Base-by-base conservation (phyloP, 2,113 vertebrate species). In the Mobula birostris region DNA sequence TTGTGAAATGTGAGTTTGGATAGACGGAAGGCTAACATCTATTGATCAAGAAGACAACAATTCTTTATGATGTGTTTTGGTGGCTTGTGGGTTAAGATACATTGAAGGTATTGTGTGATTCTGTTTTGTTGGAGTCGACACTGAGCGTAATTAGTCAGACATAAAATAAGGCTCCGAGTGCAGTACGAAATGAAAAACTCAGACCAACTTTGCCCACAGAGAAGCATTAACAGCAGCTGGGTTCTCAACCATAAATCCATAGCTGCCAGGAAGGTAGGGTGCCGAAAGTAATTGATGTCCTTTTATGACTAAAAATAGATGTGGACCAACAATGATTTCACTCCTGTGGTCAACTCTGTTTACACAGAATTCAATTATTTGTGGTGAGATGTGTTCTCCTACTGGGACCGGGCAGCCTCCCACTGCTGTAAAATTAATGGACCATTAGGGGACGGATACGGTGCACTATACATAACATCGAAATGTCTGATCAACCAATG, bases 301-400 rank as follows among this genome's bases (percentile, higher is more conserved):
- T 70, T 70, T 91, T 21, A 68, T 15, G 32, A 8, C 19, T 36
- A 72, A 92, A 88, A 92, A 40, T 70, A 40, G 66, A 72, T 5
- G 63, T 70, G 19, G 21, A 7, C 32, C 66, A 36, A 40, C 29
- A 92, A n/a, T 72, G 32, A 92, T 92, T 92, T 92, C 66, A 70
- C 88, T 92, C 32, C 87, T 68, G n/a, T 36, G 63, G 63, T 63
- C n/a, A 19, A 70, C 29, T 68, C n/a, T 92, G 61, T 72, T 92
- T 72, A 72, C 88, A 92, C 66, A 92, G n/a, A 92, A 92, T 92
- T 72, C 68, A 21, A 72, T 92, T 92, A 92, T 72, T 92, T 40
- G 66, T 92, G 32, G 14, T 72, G 66, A 48, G 36, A 70, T 68
- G 68, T 7, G 8, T 92, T 40, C 63, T 92, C 15, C 66, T 72